A percentile compares a stretch with the other conserved stretches of the same genome.
These are phyloP conservation scores for Ianthella basta DNA, from an alignment of 37 sponge, comb jelly and placozoan genomes.

Conservation along the genomic window DNA sequence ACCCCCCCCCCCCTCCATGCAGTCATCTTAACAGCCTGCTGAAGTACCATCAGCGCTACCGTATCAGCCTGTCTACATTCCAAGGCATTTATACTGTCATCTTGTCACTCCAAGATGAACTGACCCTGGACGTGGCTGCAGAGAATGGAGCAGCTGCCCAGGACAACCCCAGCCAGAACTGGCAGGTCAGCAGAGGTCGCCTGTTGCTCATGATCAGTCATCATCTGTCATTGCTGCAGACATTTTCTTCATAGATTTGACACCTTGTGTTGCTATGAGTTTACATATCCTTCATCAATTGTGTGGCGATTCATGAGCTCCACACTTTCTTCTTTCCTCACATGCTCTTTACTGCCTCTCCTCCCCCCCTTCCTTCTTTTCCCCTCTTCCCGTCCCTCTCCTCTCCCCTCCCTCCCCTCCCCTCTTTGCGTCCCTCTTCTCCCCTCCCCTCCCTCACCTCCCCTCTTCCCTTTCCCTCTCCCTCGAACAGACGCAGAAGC, in stretches of 20 bases:
- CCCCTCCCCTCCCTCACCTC: no score
- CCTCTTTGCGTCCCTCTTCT: no score
- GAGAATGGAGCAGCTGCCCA: background rate
- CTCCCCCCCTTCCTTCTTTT: no score
- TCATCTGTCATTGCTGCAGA: no score
- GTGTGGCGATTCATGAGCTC: no score
- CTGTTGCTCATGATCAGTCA: no score
- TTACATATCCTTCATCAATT: no score
- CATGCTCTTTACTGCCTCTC: no score
- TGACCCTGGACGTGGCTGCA: background rate
- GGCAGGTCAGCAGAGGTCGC: background rate
- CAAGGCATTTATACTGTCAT: background rate
- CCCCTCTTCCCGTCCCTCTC: no score
- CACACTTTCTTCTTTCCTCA: no score
- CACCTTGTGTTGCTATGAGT: no score
- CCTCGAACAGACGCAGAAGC: background rate
- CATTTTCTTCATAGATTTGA: no score
- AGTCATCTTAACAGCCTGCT: conserved; percentile 11
- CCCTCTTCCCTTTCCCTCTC: background rate
- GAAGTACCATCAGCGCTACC: conserved; percentile 17
- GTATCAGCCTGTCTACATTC: background rate
- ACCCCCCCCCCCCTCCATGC: background rate
- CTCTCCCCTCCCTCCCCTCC: background rate
- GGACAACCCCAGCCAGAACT: background rate
- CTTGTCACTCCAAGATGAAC: background rate